Percentiles rank a stretch among this genome's conserved stretches.
These are phyloP conservation scores for Chironex yamaguchii DNA, from an alignment of 30 jellyfish, hydroid and myxozoan genomes.

Conservation along the genomic window DNA sequence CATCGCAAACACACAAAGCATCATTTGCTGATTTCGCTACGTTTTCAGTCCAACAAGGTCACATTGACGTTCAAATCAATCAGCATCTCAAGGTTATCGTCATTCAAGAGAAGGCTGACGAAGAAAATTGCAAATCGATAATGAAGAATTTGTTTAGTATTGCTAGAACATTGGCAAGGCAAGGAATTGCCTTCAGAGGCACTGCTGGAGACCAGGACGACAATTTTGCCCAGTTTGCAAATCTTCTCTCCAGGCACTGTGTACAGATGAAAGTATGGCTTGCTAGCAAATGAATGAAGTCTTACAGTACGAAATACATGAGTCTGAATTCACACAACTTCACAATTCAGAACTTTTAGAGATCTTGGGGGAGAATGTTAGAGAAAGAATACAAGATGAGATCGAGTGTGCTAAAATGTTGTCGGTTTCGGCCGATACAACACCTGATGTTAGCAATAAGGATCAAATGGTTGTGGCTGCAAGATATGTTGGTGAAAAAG, in stretches of 20 bases:
- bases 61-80: slow-evolving; percentile 10
- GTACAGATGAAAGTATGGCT: not conserved
- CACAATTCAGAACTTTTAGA: not conserved
- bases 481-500: slow-evolving; percentile 9
- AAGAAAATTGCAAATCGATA: slow-evolving; percentile 2
- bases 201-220: slow-evolving; percentile 18
- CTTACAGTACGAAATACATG: slow-evolving; percentile 17
- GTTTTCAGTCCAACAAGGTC: slow-evolving; percentile 15
- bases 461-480: slow-evolving; percentile 26
- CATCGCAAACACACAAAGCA: slow-evolving; percentile 56
- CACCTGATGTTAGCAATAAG: slow-evolving; percentile 25
- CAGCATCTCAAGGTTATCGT: not conserved
- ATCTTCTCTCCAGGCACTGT: slow-evolving; percentile 13
- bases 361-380: slow-evolving; percentile 10
- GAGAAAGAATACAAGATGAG: slow-evolving; percentile 26
- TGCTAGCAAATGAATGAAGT: not conserved
- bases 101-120: slow-evolving; percentile 67
- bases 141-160: slow-evolving; percentile 17
- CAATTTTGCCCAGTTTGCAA: slow-evolving; percentile 16
- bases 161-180: slow-evolving; percentile 56
- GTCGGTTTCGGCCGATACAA: slow-evolving; percentile 60
- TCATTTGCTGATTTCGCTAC: slow-evolving; percentile 51
- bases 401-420: slow-evolving; percentile 6
- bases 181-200: slow-evolving; percentile 52
- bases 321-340: slow-evolving; percentile 4